Evolutionary conservation across 2,113 vertebrate species (phyloP).

Genomic region (Scomber colias): DNA sequence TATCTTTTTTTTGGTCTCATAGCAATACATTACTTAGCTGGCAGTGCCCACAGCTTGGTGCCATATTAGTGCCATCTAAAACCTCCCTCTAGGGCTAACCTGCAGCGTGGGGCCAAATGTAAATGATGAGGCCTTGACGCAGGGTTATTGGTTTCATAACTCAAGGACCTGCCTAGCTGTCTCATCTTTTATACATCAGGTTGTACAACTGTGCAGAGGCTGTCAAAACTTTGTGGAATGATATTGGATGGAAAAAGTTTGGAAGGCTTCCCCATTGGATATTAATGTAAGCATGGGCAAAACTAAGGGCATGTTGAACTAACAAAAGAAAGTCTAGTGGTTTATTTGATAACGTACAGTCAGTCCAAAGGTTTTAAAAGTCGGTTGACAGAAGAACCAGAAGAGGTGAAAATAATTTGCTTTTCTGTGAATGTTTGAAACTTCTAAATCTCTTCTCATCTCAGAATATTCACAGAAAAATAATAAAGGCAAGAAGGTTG

Average conservation of each 20-base stretch:
- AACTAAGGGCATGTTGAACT: conserved; percentile 7
- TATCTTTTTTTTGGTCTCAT: too few species aligned
- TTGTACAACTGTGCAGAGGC: conserved; percentile 50
- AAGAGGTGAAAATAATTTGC: conserved; percentile 4
- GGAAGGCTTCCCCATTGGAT: conserved; percentile 3
- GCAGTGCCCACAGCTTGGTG: conserved; percentile 41
- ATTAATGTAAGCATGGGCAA: conserved; percentile 18
- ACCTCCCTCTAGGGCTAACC: conserved; percentile 42
- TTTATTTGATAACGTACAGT: background rate
- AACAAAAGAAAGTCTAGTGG: background rate
- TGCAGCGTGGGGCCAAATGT: conserved; percentile 62
- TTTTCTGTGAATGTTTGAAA: background rate
- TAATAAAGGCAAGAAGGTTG: too few species aligned
- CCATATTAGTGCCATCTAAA: conserved; percentile 37
- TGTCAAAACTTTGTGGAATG: conserved; percentile 71
- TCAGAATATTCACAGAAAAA: too few species aligned
- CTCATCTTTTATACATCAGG: conserved; percentile 81
- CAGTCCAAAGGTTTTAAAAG: conserved; percentile 6
- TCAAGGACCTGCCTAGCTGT: conserved; percentile 71
- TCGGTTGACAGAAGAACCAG: conserved; percentile 5
- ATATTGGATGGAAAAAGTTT: conserved; percentile 53
- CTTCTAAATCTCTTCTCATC: background rate
- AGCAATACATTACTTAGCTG: conserved; percentile 6
- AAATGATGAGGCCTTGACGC: conserved; percentile 70
- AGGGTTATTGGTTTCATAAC: conserved; percentile 75